Evolutionary conservation across 2,113 vertebrate species (phyloP), one percentile per base, ranked within the genome.

Genomic region (Heterotilapia buettikoferi): DNA sequence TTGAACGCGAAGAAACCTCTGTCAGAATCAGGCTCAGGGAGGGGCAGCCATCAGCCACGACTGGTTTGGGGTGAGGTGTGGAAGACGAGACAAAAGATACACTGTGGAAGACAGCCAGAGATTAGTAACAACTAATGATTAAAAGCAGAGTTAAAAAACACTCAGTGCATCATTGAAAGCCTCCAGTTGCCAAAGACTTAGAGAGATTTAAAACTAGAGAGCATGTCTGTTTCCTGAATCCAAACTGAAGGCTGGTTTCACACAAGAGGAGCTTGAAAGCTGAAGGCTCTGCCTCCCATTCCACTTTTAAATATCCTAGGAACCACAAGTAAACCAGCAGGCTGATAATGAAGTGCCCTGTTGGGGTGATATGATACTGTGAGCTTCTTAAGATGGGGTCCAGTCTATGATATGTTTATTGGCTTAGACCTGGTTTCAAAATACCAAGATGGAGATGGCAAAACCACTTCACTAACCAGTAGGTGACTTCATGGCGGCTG

Each of bases 1-100:
- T 66, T 66, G 61, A 66, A 66, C 6, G 0, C 3, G 1, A 66
- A 38, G 31, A 66, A 66, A 38, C 31, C 1, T 66, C 29, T 33
- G 59, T 19, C 29, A 63, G 61, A 66, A 66, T 66, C 61, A 66
- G 61, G 10, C 19, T 66, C 61, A 66, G 61, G 61, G 61, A 13
- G 61, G 61, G 33, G 61, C 61, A 21, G 61, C 33, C 61, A 38
- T 66, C 33, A 36, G 31, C 31, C 61, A 21, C 2, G 61, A 38
- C 19, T 0, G 6, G 19, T 38, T 66, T 66, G 6, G 6, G 61
- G 19, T n/a, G 33, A 38, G 10, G 3, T 3, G 33, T 21, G 6
- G 19, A 38, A 21, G 61, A 38, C 33, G 10, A 38, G 33, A 38
- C 33, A 66, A 38, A 66, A 66, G 61, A 66, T 38, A 38, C 33